These are phyloP conservation scores for Nomada fucata DNA, from an alignment of 2,888 invertebrate genomes.

Conservation along the genomic window DNA sequence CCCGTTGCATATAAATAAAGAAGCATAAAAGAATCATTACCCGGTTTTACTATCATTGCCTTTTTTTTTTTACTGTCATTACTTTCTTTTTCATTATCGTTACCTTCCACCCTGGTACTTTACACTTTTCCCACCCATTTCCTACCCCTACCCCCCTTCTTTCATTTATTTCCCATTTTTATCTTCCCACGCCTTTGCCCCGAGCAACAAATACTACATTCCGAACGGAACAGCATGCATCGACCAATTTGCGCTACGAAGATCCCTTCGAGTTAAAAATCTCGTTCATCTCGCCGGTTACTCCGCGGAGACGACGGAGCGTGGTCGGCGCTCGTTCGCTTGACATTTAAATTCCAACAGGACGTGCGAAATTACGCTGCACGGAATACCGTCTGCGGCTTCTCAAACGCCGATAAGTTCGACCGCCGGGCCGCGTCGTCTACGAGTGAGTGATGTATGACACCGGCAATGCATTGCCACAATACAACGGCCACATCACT, in stretches of 20 bases:
- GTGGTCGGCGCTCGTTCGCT: not conserved
- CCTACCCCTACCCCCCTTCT: no score
- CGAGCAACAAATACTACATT: no score
- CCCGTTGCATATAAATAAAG: no score
- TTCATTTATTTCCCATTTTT: no score
- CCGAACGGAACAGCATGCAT: no score
- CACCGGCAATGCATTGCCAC: constrained; percentile 37
- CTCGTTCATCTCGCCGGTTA: not conserved
- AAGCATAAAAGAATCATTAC: no score
- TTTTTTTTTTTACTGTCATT: no score
- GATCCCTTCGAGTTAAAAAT: not conserved
- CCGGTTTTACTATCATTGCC: no score
- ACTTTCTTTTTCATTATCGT: no score
- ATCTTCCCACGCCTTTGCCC: no score
- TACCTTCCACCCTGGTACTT: no score
- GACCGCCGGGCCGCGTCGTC: constrained; percentile 10
- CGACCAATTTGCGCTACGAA: not conserved
- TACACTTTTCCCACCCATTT: no score
- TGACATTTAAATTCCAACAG: constrained; percentile 35
- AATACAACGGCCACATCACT: constrained; percentile 25
- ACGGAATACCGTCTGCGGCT: constrained; percentile 14
- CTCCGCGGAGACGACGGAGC: not conserved
- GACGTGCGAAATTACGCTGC: constrained; percentile 24
- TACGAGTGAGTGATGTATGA: constrained; percentile 41
- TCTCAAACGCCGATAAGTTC: constrained; percentile 34